phyloP scores from a whole-genome alignment of 2,888 invertebrate species.

The Tinea semifulvella region DNA sequence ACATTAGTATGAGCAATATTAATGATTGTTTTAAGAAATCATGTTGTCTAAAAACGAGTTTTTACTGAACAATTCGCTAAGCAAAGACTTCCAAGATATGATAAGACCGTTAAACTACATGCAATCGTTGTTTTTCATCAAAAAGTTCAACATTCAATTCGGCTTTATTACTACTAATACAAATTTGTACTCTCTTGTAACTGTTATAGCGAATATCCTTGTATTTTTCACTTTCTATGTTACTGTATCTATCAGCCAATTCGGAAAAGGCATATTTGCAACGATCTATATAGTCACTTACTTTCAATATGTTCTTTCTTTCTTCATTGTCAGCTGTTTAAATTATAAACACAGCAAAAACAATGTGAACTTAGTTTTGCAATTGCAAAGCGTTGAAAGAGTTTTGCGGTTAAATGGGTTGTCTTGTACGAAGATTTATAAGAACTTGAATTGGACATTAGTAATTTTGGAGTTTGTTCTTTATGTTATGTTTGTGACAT shows the following conservation, averaged over 20 bases:
- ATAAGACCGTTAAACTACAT: not conserved
- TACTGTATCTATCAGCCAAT: not conserved
- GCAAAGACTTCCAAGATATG: not conserved
- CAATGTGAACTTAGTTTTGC: not conserved
- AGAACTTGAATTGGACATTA: not conserved
- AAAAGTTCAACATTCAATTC: not conserved
- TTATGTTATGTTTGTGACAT: not conserved
- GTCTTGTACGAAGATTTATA: constrained; percentile 1
- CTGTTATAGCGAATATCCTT: not conserved
- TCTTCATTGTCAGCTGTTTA: not conserved
- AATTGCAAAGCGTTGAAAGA: not conserved
- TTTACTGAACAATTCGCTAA: not conserved
- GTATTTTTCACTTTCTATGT: not conserved
- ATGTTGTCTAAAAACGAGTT: not conserved
- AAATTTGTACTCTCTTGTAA: not conserved
- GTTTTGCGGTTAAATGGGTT: not conserved
- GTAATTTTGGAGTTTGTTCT: not conserved
- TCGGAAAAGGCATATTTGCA: not conserved
- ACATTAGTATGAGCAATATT: no score
- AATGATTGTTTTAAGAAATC: no score
- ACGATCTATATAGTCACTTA: not conserved
- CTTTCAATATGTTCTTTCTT: not conserved
- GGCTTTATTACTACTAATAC: not conserved
- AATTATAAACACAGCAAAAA: not conserved
- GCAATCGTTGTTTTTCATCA: not conserved